Percentiles rank a stretch among this genome's conserved stretches.
These are phyloP conservation scores for Drosophila kohkoa DNA, from an alignment of 1,140 invertebrate genomes.

Conservation along the genomic window DNA sequence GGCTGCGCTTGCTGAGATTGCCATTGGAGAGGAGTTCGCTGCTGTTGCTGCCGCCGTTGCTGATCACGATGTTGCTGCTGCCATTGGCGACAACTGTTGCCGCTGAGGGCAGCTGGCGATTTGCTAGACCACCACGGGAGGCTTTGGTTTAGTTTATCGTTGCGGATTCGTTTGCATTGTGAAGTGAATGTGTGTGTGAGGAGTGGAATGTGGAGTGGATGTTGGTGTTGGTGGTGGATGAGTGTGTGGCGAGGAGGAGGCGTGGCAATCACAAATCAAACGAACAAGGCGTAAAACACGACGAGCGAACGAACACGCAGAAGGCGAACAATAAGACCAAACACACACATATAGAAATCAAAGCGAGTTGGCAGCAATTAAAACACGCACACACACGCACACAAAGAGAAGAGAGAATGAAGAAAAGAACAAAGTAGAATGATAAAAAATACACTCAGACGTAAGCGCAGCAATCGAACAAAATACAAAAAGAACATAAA, in stretches of 20 bases:
- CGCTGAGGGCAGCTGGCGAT: slow-evolving; percentile 85
- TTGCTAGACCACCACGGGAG: slow-evolving; percentile 88
- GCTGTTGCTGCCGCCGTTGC: slow-evolving; percentile 47
- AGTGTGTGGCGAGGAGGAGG: slow-evolving; percentile 61
- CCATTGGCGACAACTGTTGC: slow-evolving; percentile 53
- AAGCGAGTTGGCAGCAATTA: slow-evolving; percentile 40
- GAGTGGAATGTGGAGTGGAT: slow-evolving; percentile 50
- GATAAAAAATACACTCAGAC: slow-evolving; percentile 64
- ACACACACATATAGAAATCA: slow-evolving; percentile 56
- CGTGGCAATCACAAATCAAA: slow-evolving; percentile 73
- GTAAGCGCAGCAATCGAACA: slow-evolving; percentile 32
- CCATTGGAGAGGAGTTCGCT: slow-evolving; percentile 44
- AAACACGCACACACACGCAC: slow-evolving; percentile 38
- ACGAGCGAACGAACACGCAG: slow-evolving; percentile 61
- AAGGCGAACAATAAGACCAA: slow-evolving; percentile 52
- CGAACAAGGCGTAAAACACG: slow-evolving; percentile 56
- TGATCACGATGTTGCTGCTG: slow-evolving; percentile 26
- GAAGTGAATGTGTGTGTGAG: slow-evolving; percentile 57
- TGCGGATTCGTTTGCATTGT: slow-evolving; percentile 48
- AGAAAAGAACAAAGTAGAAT: slow-evolving; percentile 48
- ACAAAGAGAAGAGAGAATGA: slow-evolving; percentile 51
- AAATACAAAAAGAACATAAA: slow-evolving; percentile 26
- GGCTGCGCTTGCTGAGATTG: slow-evolving; percentile 54
- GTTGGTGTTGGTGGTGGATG: slow-evolving; percentile 37
- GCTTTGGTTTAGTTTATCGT: slow-evolving; percentile 83